These are phyloP conservation scores for Cossypha caffra DNA, from an alignment of 2,797 vertebrate genomes.

Conservation along the genomic window DNA sequence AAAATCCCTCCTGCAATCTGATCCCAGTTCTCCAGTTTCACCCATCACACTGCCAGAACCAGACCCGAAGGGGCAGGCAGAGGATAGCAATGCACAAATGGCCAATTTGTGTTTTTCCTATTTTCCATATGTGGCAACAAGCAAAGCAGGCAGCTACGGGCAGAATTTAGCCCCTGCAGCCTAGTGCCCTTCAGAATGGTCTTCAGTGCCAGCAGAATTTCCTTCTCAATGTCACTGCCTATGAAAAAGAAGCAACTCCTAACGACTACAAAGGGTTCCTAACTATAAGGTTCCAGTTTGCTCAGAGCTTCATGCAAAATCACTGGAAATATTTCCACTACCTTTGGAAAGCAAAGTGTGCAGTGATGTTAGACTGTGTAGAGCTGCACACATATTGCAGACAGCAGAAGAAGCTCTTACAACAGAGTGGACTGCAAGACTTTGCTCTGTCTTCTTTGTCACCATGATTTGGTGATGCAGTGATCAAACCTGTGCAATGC, in stretches of 20 bases:
- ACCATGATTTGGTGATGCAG: not conserved
- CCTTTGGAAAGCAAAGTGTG: not conserved
- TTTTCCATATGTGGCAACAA: not conserved
- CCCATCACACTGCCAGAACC: not conserved
- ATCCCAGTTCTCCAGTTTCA: slow-evolving; percentile 3
- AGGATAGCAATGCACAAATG: not conserved
- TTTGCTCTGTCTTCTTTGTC: not conserved
- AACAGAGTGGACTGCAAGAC: not conserved
- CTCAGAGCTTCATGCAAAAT: not conserved
- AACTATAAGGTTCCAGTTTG: not conserved
- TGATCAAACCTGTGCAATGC: not conserved
- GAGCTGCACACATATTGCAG: not conserved
- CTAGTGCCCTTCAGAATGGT: not conserved
- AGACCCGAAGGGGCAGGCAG: not conserved
- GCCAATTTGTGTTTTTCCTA: not conserved
- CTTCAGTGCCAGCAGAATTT: not conserved
- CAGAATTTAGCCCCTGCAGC: not conserved
- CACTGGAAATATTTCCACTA: not conserved
- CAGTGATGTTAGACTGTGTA: not conserved
- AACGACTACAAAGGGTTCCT: not conserved
- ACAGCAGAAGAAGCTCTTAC: not conserved
- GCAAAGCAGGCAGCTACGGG: not conserved
- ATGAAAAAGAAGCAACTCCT: not conserved
- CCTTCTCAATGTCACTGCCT: not conserved
- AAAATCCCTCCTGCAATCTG: not conserved